Evolutionary conservation across 2,113 vertebrate species (phyloP).

Genomic region (Semicossyphus pulcher): DNA sequence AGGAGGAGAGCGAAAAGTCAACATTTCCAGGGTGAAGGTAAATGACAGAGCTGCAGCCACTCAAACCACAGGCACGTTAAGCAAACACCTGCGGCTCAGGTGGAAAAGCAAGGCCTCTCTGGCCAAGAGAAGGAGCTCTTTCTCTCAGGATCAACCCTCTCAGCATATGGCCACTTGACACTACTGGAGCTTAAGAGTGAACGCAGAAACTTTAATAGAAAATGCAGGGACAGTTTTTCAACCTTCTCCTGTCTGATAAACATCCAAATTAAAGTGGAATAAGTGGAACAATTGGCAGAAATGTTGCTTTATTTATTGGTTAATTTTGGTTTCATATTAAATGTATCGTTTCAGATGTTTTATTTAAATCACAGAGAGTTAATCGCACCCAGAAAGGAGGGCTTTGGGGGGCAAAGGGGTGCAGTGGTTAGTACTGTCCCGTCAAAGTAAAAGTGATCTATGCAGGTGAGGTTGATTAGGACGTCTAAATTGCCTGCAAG

Average conservation of each 20-base stretch:
- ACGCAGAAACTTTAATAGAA: conserved; percentile 17
- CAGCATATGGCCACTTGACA: conserved; percentile 48
- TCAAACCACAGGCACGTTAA: conserved; percentile 72
- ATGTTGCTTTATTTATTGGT: too few relatives aligned
- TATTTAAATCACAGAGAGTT: too few relatives aligned
- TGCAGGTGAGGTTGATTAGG: too few relatives aligned
- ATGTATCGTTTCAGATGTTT: too few relatives aligned
- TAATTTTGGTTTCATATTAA: too few relatives aligned
- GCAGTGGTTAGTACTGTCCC: too few relatives aligned
- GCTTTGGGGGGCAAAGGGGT: too few relatives aligned
- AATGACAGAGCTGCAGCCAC: conserved; percentile 60
- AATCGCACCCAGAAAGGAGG: too few relatives aligned
- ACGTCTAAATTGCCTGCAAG: too few relatives aligned
- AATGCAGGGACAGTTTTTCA: neutral
- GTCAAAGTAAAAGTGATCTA: too few relatives aligned
- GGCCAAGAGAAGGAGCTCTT: conserved; percentile 63
- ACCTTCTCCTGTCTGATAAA: neutral
- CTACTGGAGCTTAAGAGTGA: conserved; percentile 6
- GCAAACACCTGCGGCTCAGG: conserved; percentile 78
- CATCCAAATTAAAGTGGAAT: neutral
- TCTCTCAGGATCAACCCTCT: conserved; percentile 58
- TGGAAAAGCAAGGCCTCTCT: conserved; percentile 65
- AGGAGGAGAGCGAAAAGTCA: conserved; percentile 55
- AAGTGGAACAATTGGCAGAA: neutral
- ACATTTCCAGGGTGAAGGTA: conserved; percentile 71